phyloP scores from a whole-genome alignment of 92 coral and sea anemone species.

The Pocillopora grandis region DNA sequence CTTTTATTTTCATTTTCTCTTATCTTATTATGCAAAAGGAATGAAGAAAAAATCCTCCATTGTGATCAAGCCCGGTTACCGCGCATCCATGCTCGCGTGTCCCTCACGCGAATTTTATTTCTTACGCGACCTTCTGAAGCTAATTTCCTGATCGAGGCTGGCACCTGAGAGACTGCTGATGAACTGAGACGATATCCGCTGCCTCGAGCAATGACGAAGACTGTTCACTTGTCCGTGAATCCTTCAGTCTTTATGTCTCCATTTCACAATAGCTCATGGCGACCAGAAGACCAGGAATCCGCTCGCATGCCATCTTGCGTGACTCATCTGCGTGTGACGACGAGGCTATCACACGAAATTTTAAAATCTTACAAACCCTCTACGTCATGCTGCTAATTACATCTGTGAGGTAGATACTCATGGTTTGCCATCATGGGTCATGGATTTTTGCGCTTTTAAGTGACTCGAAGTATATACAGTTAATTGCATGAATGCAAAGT shows the following conservation, averaged over 20 bases:
- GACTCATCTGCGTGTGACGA: neutral
- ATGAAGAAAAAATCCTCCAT: neutral
- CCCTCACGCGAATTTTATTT: neutral
- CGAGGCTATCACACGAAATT: slow-evolving; percentile 16
- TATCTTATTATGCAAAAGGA: neutral
- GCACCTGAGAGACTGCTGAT: slow-evolving; percentile 20
- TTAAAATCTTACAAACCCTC: neutral
- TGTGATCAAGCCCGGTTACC: neutral
- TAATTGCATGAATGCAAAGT: slow-evolving; percentile 27
- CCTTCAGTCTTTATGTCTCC: slow-evolving; percentile 32
- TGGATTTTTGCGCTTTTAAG: neutral
- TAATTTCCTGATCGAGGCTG: neutral
- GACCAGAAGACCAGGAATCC: slow-evolving; percentile 29
- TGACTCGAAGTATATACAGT: neutral
- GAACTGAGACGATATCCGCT: slow-evolving; percentile 23
- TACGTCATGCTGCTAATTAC: neutral
- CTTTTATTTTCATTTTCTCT: neutral
- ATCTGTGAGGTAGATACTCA: slow-evolving; percentile 14
- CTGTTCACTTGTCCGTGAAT: slow-evolving; percentile 30
- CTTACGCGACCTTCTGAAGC: no score
- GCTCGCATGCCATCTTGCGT: neutral
- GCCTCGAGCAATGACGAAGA: slow-evolving; percentile 43
- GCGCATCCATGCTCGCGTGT: no score
- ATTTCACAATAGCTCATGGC: slow-evolving; percentile 20
- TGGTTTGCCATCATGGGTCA: slow-evolving; percentile 1